Percentiles rank a stretch among this genome's conserved stretches.
Conservation (phyloP, 2,888 invertebrate species). For the Ephialtes manifestator region DNA sequence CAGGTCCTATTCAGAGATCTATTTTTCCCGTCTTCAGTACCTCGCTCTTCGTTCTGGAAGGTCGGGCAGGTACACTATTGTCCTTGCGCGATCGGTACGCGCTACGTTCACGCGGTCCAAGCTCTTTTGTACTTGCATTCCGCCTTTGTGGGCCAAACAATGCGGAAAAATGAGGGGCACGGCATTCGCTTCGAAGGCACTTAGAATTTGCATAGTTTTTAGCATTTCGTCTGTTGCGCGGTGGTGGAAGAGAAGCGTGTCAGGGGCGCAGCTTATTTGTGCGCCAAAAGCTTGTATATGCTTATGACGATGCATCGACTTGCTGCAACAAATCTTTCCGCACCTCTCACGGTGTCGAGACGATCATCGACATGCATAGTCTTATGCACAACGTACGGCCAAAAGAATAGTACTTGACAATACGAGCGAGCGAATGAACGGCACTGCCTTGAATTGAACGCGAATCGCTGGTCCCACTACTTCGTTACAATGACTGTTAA, state of each 20-base stretch:
- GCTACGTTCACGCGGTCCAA: neutral
- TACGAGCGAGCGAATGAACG: neutral
- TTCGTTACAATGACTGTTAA: slow-evolving; percentile 63
- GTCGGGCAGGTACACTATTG: slow-evolving; percentile 68
- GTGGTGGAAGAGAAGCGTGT: slow-evolving; percentile 37
- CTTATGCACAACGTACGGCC: neutral
- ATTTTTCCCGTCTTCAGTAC: slow-evolving; percentile 49
- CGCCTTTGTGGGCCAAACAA: slow-evolving; percentile 78
- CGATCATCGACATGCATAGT: slow-evolving; percentile 24
- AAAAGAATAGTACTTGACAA: neutral
- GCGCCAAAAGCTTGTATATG: neutral
- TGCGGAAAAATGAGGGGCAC: slow-evolving; percentile 76
- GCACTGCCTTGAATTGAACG: slow-evolving; percentile 40
- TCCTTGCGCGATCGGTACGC: slow-evolving; percentile 46
- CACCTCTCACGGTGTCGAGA: slow-evolving; percentile 49
- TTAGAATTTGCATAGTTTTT: slow-evolving; percentile 79
- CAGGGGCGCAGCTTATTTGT: slow-evolving; percentile 53
- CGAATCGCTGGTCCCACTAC: slow-evolving; percentile 39
- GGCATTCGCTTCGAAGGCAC: slow-evolving; percentile 50
- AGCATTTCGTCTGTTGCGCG: slow-evolving; percentile 68
- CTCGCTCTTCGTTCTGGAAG: slow-evolving; percentile 50
- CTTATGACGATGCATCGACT: slow-evolving; percentile 19
- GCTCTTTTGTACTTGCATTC: slow-evolving; percentile 60
- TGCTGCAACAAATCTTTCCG: slow-evolving; percentile 43
- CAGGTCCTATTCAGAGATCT: slow-evolving; percentile 76